Percentiles rank a stretch among this genome's conserved stretches.
These are phyloP conservation scores for Drosophila mojavensis DNA, from an alignment of 1,140 invertebrate genomes.

Conservation along the genomic window DNA sequence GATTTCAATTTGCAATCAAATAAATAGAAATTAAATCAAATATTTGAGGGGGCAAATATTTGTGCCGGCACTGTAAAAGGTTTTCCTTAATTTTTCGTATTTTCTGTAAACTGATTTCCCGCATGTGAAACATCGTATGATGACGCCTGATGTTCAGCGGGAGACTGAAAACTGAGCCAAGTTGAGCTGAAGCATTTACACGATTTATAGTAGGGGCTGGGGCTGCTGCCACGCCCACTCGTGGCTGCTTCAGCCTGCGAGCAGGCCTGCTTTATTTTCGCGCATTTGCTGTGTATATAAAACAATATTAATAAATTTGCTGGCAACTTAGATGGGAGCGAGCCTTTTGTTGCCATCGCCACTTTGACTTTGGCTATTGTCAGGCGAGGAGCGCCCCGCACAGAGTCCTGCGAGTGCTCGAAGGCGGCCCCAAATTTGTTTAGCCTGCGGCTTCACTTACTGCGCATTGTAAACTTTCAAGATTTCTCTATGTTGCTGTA, in stretches of 20 bases:
- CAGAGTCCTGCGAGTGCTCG: neutral
- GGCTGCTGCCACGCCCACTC: neutral
- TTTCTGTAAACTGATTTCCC: neutral
- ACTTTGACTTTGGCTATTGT: slow-evolving; percentile 40
- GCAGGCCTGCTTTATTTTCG: slow-evolving; percentile 59
- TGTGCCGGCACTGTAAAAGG: too few relatives aligned
- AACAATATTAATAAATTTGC: slow-evolving; percentile 81
- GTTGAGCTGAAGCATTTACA: slow-evolving; percentile 21
- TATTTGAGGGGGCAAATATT: too few relatives aligned
- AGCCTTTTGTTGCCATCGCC: slow-evolving; percentile 23
- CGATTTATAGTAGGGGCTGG: slow-evolving; percentile 31
- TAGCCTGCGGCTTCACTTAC: slow-evolving; percentile 54
- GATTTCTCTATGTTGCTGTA: slow-evolving; percentile 64
- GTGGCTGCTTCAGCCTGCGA: too few relatives aligned
- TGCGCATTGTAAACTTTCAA: slow-evolving; percentile 64
- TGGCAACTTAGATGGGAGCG: slow-evolving; percentile 55
- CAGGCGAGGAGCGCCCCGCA: neutral
- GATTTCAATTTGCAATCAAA: neutral
- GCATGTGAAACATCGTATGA: slow-evolving; percentile 17
- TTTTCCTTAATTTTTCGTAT: neutral
- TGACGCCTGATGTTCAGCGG: slow-evolving; percentile 16
- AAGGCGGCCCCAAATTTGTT: slow-evolving; percentile 27
- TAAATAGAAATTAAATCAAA: neutral
- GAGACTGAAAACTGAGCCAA: slow-evolving; percentile 15
- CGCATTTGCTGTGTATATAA: slow-evolving; percentile 68